Conservation (phyloP, 2,797 vertebrate genomes). For the Acrossocheilus wenchowensis region DNA sequence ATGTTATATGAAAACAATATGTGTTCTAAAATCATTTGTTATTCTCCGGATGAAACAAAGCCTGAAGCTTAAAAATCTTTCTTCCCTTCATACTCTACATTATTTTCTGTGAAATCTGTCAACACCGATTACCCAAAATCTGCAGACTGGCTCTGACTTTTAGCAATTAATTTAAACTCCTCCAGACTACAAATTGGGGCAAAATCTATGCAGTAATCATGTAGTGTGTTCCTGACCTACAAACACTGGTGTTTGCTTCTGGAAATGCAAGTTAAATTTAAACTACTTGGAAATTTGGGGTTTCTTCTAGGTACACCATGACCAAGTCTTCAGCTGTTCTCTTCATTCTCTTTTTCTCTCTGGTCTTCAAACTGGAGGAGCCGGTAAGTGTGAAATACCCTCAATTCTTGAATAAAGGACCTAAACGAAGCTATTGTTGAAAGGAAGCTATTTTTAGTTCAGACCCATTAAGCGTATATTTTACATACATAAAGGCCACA, state of each 20-base stretch:
- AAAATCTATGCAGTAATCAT: not conserved
- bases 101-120: not conserved
- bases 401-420: not conserved
- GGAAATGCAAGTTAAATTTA: not conserved
- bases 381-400: constrained; percentile 69
- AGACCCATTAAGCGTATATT: not conserved
- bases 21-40: not conserved
- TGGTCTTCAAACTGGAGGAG: constrained; percentile 93
- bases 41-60: not conserved
- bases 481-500: not conserved
- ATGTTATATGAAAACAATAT: not conserved
- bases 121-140: not conserved
- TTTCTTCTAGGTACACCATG: constrained; percentile 89
- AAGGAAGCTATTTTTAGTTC: not conserved
- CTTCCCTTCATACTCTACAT: no score
- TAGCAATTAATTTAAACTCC: not conserved
- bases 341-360: constrained; percentile 93
- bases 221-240: not conserved
- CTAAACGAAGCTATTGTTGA: not conserved
- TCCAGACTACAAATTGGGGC: not conserved
- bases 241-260: not conserved
- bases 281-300: not conserved
- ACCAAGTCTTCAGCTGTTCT: constrained; percentile 95
- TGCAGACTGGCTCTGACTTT: not conserved
- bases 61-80: not conserved